Conservation (phyloP, 2,888 invertebrate genomes). For the Leptinotarsa rubiginosa region DNA sequence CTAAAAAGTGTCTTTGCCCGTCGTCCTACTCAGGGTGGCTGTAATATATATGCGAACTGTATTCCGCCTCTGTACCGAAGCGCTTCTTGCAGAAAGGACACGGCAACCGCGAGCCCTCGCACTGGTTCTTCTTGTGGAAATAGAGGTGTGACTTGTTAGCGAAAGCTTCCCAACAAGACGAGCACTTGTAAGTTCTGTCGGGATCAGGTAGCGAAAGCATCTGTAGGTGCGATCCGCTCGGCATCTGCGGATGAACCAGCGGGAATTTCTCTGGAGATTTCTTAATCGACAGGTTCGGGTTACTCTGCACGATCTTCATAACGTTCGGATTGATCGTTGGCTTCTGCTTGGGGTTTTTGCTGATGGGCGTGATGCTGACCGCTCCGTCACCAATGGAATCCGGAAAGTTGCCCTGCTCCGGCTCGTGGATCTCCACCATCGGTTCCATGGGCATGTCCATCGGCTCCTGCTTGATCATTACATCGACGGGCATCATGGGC, state of each 20-base stretch:
- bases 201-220: constrained; percentile 39
- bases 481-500: constrained; percentile 26
- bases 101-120: constrained; percentile 65
- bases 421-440: constrained; percentile 64
- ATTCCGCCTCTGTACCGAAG: constrained; percentile 66
- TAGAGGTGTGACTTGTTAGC: constrained; percentile 65
- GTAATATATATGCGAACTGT: constrained; percentile 66
- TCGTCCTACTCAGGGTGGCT: constrained; percentile 64
- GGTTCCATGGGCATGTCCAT: constrained; percentile 58
- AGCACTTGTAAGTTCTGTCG: constrained; percentile 61
- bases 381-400: constrained; percentile 52
- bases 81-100: constrained; percentile 67
- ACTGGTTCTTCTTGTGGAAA: constrained; percentile 66
- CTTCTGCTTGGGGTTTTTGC: constrained; percentile 58
- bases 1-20: background rate
- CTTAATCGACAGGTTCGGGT: constrained; percentile 64
- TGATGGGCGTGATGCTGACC: constrained; percentile 64
- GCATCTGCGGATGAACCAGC: constrained; percentile 25
- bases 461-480: constrained; percentile 60
- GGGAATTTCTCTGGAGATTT: constrained; percentile 47
- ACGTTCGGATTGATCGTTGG: constrained; percentile 60
- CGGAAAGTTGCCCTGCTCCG: constrained; percentile 41
- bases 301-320: constrained; percentile 64
- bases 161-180: constrained; percentile 64
- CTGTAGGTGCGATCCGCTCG: constrained; percentile 35